Percentiles rank a stretch among this genome's conserved stretches.
phyloP scores from a whole-genome alignment of 2,797 vertebrate genomes.

The Lates japonicus region DNA sequence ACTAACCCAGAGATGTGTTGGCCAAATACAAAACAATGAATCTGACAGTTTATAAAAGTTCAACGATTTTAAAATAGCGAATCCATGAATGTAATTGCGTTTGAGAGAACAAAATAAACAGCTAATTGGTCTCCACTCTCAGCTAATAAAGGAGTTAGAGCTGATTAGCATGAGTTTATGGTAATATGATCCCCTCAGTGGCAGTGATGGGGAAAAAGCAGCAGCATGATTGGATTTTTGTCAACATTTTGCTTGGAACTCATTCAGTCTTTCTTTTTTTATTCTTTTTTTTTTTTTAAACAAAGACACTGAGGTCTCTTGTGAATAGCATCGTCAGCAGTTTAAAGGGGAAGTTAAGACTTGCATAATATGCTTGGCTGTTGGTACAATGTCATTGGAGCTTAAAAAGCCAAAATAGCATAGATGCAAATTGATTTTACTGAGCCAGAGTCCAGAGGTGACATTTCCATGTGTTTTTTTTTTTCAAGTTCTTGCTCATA shows the following conservation, averaged over 20 bases:
- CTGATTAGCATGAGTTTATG: constrained; percentile 64
- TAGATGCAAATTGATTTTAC: constrained; percentile 51
- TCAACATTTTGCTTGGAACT: constrained; percentile 59
- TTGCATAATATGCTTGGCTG: constrained; percentile 43
- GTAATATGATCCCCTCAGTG: constrained; percentile 54
- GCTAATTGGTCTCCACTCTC: constrained; percentile 55
- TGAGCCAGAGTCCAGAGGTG: constrained; percentile 48
- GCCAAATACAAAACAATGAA: neutral
- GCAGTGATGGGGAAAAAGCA: constrained; percentile 38
- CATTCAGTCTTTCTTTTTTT: constrained; percentile 25
- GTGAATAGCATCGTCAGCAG: constrained; percentile 55
- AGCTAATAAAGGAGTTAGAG: constrained; percentile 47
- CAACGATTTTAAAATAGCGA: constrained; percentile 13
- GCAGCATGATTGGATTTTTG: constrained; percentile 57
- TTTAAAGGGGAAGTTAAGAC: constrained; percentile 57
- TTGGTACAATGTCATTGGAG: constrained; percentile 55
- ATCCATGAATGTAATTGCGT: constrained; percentile 41
- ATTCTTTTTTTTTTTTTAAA: constrained; percentile 17
- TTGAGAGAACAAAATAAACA: constrained; percentile 52
- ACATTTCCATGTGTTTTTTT: constrained; percentile 54
- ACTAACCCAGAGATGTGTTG: neutral
- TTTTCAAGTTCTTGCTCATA: constrained; percentile 8
- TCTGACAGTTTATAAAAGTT: constrained; percentile 3
- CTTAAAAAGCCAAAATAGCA: constrained; percentile 38
- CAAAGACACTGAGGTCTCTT: constrained; percentile 46